These are phyloP conservation scores for Drosophila busckii DNA, from an alignment of 1,140 invertebrate species.

Conservation along the genomic window DNA sequence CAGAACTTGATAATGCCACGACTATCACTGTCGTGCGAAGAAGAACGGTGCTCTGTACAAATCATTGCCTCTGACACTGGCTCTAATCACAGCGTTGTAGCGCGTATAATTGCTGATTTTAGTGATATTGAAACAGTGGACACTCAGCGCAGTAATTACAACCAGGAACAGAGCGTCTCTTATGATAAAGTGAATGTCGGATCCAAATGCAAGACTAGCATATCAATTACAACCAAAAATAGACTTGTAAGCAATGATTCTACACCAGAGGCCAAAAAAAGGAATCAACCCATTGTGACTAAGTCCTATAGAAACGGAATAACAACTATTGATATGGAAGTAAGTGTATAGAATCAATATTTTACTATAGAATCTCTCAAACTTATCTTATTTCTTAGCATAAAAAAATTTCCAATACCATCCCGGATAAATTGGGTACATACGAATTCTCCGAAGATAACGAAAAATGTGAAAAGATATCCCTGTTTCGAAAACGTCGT, in stretches of 20 bases:
- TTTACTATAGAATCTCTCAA: not conserved
- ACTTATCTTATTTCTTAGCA: constrained; percentile 11
- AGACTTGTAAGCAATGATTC: constrained; percentile 31
- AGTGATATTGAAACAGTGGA: constrained; percentile 72
- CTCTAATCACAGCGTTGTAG: constrained; percentile 71
- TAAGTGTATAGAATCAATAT: not conserved
- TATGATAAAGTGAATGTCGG: constrained; percentile 55
- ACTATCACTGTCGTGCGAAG: constrained; percentile 36
- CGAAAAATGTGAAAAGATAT: constrained; percentile 90
- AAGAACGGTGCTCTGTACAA: constrained; percentile 45
- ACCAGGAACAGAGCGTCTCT: constrained; percentile 4
- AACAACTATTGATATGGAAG: constrained; percentile 67
- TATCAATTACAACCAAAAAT: constrained; percentile 40
- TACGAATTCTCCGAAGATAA: constrained; percentile 92
- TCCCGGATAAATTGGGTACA: constrained; percentile 81
- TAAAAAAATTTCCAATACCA: constrained; percentile 41
- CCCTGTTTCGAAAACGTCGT: constrained; percentile 88
- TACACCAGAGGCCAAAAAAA: constrained; percentile 54
- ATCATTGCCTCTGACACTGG: constrained; percentile 53
- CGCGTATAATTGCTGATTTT: constrained; percentile 75
- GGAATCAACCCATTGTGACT: constrained; percentile 69
- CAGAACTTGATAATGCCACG: constrained; percentile 42
- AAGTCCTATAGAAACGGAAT: constrained; percentile 74
- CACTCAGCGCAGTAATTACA: constrained; percentile 34
- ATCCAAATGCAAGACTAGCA: constrained; percentile 44